phyloP scores from a whole-genome alignment of 2,888 invertebrate genomes.

The Synergus gifuensis region DNA sequence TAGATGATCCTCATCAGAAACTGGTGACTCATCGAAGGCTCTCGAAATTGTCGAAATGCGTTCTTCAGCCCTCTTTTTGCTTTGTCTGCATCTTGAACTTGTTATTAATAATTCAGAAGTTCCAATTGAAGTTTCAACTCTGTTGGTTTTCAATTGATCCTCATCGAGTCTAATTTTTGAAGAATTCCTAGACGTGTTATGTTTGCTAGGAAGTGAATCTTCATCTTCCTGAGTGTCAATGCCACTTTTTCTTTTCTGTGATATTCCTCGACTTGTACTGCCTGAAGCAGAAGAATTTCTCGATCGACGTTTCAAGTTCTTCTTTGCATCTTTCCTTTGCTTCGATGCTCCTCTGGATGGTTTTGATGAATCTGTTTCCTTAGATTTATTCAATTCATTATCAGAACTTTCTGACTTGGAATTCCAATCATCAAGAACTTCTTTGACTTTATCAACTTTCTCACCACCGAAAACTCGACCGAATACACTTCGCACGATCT shows the following conservation, averaged over 20 bases:
- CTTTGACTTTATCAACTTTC: constrained; percentile 71
- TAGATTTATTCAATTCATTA: constrained; percentile 60
- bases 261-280: constrained; percentile 14
- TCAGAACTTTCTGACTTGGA: constrained; percentile 66
- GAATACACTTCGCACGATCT: constrained; percentile 74
- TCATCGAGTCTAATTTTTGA: neutral
- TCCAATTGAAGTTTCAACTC: constrained; percentile 22
- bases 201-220: constrained; percentile 40
- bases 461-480: constrained; percentile 72
- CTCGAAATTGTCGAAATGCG: constrained; percentile 64
- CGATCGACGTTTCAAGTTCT: constrained; percentile 36
- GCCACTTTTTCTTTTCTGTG: constrained; percentile 38
- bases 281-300: constrained; percentile 14
- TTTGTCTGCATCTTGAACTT: constrained; percentile 67
- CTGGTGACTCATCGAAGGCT: constrained; percentile 67
- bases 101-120: constrained; percentile 44
- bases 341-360: constrained; percentile 34
- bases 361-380: constrained; percentile 39
- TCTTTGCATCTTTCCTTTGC: constrained; percentile 44
- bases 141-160: constrained; percentile 8
- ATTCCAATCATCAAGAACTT: constrained; percentile 74
- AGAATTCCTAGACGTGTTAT: constrained; percentile 4
- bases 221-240: constrained; percentile 18
- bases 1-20: constrained; percentile 49
- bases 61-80: constrained; percentile 74